Percentiles rank a stretch among this genome's conserved stretches.
phyloP scores from a whole-genome alignment of 2,888 invertebrate genomes.

The Lamellibrachia columna region DNA sequence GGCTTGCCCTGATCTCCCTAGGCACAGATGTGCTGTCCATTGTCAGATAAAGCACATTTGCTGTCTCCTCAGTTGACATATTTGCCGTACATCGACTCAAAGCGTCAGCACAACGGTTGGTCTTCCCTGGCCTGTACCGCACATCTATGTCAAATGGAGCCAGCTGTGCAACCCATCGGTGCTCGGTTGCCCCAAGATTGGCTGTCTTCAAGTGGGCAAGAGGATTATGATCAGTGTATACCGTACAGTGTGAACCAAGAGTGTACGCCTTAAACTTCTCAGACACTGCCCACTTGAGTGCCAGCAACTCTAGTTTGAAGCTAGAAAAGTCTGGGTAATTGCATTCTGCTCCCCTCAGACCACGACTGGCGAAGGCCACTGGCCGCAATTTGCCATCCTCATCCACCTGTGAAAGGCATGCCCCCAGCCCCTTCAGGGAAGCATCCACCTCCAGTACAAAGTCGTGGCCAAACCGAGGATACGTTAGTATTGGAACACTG shows the following conservation, averaged over 20 bases:
- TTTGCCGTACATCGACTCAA: not conserved
- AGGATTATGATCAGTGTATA: constrained; percentile 14
- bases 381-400: not conserved
- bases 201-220: not conserved
- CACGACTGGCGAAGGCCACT: constrained; percentile 1
- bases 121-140: not conserved
- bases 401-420: constrained; percentile 5
- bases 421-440: not conserved
- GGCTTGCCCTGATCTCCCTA: too few species aligned
- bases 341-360: not conserved
- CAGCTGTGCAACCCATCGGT: constrained; percentile 1
- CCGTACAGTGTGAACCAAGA: not conserved
- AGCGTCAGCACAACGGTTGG: not conserved
- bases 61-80: too few species aligned
- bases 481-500: not conserved
- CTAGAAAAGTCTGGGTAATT: constrained; percentile 1
- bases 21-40: too few species aligned
- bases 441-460: constrained; percentile 19
- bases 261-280: not conserved
- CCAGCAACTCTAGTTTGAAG: constrained; percentile 17
- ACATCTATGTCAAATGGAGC: not conserved
- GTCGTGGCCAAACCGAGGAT: not conserved
- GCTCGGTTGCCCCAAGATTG: constrained; percentile 14
- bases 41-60: too few species aligned
- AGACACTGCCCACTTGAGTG: not conserved